A percentile compares a stretch with the other conserved stretches of the same genome.
phyloP scores from a whole-genome alignment of 2,797 vertebrate species.

The Pangasius mekongensis region DNA sequence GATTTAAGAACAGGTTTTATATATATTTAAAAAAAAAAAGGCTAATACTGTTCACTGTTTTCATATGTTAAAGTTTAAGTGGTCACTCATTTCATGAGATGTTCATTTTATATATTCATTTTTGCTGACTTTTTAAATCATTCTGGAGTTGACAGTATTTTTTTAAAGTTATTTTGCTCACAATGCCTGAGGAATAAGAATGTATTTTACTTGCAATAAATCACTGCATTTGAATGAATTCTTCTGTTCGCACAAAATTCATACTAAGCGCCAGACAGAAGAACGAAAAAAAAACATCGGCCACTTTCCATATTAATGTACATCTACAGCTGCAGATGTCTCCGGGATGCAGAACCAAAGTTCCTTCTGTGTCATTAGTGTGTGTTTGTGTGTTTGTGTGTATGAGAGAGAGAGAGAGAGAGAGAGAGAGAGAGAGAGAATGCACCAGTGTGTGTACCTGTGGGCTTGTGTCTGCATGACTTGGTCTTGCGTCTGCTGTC shows the following conservation, averaged over 20 bases:
- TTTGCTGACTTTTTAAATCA: neutral
- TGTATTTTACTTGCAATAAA: neutral
- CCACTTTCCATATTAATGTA: neutral
- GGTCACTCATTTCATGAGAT: neutral
- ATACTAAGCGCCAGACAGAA: neutral
- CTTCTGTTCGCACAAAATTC: neutral
- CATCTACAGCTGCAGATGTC: neutral
- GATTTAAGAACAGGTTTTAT: neutral
- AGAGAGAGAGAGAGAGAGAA: neutral
- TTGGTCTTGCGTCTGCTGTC: slow-evolving; percentile 6
- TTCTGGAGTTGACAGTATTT: neutral
- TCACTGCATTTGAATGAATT: neutral
- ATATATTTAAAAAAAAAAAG: neutral
- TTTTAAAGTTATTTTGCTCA: neutral
- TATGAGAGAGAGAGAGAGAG: neutral
- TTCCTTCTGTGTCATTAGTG: neutral
- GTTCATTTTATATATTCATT: neutral
- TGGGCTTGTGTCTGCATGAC: neutral
- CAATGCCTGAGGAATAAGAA: neutral
- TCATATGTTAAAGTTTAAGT: neutral
- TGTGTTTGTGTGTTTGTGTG: neutral
- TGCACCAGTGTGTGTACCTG: neutral
- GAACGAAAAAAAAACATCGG: neutral
- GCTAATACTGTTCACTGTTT: neutral
- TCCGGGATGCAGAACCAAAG: neutral